phyloP scores from a whole-genome alignment of 2,113 vertebrate species.

The Pomatorhinus ruficollis region DNA sequence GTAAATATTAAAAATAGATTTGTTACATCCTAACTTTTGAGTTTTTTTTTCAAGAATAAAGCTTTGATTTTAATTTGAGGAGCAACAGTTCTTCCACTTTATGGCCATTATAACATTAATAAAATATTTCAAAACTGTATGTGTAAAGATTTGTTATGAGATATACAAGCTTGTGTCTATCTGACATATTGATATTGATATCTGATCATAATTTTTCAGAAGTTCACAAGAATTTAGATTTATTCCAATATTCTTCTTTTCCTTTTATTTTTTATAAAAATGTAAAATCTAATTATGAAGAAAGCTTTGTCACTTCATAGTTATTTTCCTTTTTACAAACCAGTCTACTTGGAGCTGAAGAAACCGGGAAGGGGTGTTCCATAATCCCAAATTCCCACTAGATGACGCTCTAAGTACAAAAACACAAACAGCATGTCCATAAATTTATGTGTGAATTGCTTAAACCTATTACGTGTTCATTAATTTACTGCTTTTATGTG shows the following conservation, averaged over 20 bases:
- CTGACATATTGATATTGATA: background rate
- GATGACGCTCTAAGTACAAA: constrained; percentile 67
- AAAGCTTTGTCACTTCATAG: background rate
- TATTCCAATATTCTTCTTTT: background rate
- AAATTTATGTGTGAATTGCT: background rate
- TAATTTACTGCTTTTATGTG: background rate
- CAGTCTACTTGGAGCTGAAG: background rate
- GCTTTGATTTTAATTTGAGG: background rate
- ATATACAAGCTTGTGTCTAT: background rate
- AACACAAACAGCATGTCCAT: background rate
- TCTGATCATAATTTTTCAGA: background rate
- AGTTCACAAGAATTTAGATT: background rate
- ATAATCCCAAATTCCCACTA: constrained; percentile 49
- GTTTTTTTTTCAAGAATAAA: background rate
- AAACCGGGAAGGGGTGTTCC: background rate
- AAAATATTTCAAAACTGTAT: background rate
- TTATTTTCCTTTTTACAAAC: background rate
- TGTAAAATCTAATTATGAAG: background rate
- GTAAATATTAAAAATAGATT: background rate
- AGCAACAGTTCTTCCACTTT: background rate
- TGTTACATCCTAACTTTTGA: background rate
- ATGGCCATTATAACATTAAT: background rate
- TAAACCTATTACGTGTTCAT: background rate
- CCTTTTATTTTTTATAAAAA: background rate
- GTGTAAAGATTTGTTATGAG: background rate